These are phyloP conservation scores for Steinernema scapterisci DNA, from an alignment of 2,888 invertebrate species.

Conservation along the genomic window DNA sequence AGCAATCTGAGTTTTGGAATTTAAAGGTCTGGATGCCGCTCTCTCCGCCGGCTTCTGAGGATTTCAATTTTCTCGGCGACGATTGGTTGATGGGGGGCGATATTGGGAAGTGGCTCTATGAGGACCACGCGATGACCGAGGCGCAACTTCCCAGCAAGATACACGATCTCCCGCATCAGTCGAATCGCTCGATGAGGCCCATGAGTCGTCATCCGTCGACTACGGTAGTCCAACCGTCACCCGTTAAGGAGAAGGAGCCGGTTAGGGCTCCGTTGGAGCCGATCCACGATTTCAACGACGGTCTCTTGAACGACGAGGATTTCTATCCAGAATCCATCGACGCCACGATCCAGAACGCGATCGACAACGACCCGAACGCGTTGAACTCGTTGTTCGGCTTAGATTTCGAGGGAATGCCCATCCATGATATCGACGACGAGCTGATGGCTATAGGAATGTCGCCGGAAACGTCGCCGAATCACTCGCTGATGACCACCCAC, in stretches of 20 bases:
- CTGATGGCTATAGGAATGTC: background rate
- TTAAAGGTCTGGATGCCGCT: slow-evolving; percentile 92
- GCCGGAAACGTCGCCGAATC: slow-evolving; percentile 17
- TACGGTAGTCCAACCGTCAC: background rate
- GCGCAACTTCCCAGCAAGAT: slow-evolving; percentile 43
- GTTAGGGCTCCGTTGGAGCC: background rate
- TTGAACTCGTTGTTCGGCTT: background rate
- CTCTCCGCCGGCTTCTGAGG: slow-evolving; percentile 88
- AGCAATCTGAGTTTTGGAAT: background rate
- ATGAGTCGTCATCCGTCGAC: background rate
- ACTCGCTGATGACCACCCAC: slow-evolving; percentile 33
- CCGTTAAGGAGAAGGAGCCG: background rate
- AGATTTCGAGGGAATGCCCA: background rate
- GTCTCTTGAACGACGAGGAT: background rate
- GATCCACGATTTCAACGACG: background rate
- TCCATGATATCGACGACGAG: background rate
- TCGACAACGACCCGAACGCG: slow-evolving; percentile 17
- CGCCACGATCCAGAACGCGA: background rate
- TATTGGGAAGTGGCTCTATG: slow-evolving; percentile 79
- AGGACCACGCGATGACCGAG: slow-evolving; percentile 51
- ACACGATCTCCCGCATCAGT: slow-evolving; percentile 40
- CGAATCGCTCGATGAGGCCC: background rate
- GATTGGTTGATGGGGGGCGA: slow-evolving; percentile 35
- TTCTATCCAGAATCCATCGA: slow-evolving; percentile 8
- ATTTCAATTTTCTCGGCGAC: slow-evolving; percentile 16